Evolutionary conservation across 92 coral and sea anemone genomes (phyloP).

Genomic region (Porites rus): DNA sequence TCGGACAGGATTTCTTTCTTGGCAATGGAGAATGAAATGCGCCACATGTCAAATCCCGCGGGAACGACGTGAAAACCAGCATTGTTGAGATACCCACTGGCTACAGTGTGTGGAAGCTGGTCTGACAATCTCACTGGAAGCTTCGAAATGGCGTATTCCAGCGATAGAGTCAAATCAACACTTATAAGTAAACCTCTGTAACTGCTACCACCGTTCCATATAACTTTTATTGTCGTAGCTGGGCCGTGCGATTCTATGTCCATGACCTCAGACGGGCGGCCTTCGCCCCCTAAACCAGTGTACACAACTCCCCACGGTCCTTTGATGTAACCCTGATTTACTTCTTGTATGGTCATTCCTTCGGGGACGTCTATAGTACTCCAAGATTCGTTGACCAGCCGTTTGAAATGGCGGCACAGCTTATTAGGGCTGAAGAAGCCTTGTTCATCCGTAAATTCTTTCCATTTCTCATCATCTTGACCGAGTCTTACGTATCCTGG

Average conservation of each 20-base stretch:
- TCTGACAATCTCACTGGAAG: slow-evolving; percentile 17
- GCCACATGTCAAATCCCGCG: slow-evolving; percentile 16
- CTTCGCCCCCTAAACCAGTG: neutral
- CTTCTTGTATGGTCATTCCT: no score
- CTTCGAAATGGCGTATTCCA: slow-evolving; percentile 1
- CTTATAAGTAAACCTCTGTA: neutral
- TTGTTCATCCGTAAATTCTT: no score
- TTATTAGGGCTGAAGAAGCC: no score
- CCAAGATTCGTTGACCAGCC: no score
- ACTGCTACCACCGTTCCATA: slow-evolving; percentile 16
- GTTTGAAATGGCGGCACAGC: no score
- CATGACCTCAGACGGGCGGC: slow-evolving; percentile 13
- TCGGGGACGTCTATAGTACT: no score
- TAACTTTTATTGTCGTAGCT: slow-evolving; percentile 4
- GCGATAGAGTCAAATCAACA: slow-evolving; percentile 20
- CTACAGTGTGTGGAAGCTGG: neutral
- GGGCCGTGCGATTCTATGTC: slow-evolving; percentile 10
- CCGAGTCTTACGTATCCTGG: no score
- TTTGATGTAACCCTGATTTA: no score
- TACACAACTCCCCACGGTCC: no score
- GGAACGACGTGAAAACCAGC: slow-evolving; percentile 35
- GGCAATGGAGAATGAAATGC: slow-evolving; percentile 12
- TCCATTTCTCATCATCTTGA: no score
- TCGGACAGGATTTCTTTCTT: neutral
- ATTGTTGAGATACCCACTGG: neutral